These are phyloP conservation scores for Drosophila sp. DNA, from an alignment of 1,140 invertebrate genomes.

Conservation along the genomic window DNA sequence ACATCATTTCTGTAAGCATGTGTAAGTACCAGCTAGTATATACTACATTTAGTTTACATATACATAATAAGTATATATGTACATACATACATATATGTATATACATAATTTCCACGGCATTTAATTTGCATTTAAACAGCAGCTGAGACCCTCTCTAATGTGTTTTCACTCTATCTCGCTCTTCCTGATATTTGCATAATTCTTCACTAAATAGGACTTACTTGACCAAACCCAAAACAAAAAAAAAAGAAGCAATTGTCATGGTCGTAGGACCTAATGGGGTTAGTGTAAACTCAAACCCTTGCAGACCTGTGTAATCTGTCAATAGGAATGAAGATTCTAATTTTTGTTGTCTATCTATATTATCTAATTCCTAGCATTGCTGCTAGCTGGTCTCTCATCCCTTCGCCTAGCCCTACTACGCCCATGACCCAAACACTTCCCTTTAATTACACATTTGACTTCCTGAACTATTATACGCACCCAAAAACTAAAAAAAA, in stretches of 20 bases:
- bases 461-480: background rate
- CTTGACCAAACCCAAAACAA: constrained; percentile 8
- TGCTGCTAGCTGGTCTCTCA: no score
- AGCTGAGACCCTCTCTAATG: constrained; percentile 36
- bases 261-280: background rate
- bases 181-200: constrained; percentile 46
- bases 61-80: background rate
- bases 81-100: background rate
- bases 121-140: constrained; percentile 55
- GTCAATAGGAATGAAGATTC: no score
- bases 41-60: background rate
- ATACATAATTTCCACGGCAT: constrained; percentile 40
- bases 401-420: background rate
- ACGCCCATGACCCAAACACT: background rate
- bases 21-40: constrained; percentile 9
- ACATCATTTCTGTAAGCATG: constrained; percentile 27
- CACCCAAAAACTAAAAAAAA: constrained; percentile 7
- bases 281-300: no score
- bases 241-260: constrained; percentile 3
- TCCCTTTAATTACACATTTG: constrained; percentile 10
- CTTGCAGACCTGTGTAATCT: no score
- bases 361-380: no score
- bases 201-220: constrained; percentile 18
- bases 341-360: no score
- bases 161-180: constrained; percentile 6